Percentiles rank a stretch among this genome's conserved stretches.
Evolutionary conservation across 2,888 invertebrate genomes (phyloP).

Genomic region (Polydrusus pterygomalis): DNA sequence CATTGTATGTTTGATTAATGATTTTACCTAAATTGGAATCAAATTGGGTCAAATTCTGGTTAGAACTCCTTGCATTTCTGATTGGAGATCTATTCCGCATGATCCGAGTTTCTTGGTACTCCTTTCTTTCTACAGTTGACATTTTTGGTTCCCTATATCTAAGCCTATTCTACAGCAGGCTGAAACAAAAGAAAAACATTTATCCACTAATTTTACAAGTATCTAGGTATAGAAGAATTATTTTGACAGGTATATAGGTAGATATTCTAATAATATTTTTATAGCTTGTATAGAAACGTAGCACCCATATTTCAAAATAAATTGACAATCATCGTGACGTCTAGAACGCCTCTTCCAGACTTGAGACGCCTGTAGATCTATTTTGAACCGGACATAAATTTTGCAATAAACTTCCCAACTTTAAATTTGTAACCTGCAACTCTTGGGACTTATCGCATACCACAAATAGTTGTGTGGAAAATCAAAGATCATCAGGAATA

Average conservation of each 20-base stretch:
- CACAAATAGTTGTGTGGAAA: no score
- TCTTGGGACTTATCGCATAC: neutral
- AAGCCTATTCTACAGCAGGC: conserved; percentile 39
- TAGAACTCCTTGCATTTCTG: conserved; percentile 64
- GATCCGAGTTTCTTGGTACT: conserved; percentile 69
- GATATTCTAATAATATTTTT: no score
- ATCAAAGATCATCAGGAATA: no score
- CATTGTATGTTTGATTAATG: no score
- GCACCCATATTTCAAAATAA: neutral
- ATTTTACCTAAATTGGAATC: conserved; percentile 70
- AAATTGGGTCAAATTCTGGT: conserved; percentile 68
- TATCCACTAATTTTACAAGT: no score
- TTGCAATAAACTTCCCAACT: conserved; percentile 5
- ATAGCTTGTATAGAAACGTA: no score
- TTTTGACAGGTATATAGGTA: no score
- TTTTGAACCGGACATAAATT: conserved; percentile 18
- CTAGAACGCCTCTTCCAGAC: conserved; percentile 21
- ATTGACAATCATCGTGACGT: neutral
- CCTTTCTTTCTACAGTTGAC: conserved; percentile 70
- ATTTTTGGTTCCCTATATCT: conserved; percentile 60
- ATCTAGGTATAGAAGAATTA: no score
- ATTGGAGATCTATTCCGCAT: conserved; percentile 68
- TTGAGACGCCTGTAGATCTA: conserved; percentile 13
- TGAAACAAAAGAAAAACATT: conserved; percentile 26
- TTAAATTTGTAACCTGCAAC: neutral